These are phyloP conservation scores for Sinhomidia bicolor DNA, from an alignment of 2,888 invertebrate genomes.

Conservation along the genomic window DNA sequence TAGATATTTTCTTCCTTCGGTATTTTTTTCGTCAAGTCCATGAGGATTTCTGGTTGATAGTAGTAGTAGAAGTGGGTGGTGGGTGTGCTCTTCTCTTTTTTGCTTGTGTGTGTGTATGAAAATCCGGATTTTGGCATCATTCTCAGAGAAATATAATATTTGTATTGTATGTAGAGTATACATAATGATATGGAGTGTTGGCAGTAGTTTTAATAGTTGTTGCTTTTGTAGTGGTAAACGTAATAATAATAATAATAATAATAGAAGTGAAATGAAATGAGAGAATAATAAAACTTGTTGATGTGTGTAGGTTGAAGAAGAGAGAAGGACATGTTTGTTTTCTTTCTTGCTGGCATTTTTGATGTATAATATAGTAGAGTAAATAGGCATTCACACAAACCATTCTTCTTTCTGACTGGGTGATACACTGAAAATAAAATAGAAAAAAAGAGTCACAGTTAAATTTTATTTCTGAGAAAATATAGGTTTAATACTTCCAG, in stretches of 20 bases:
- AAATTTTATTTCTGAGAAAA: no score
- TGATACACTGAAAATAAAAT: conserved; percentile 77
- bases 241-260: neutral
- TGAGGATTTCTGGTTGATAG: no score
- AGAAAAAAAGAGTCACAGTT: neutral
- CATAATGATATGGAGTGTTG: neutral
- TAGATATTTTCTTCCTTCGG: no score
- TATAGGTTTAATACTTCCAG: no score
- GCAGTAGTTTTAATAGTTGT: no score
- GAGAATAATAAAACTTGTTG: conserved; percentile 31
- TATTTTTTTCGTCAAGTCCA: no score
- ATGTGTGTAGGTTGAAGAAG: no score
- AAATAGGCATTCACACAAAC: conserved; percentile 77
- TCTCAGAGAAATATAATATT: conserved; percentile 12
- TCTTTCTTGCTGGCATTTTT: conserved; percentile 33
- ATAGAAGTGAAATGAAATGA: conserved; percentile 12
- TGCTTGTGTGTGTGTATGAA: neutral
- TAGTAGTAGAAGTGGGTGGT: no score
- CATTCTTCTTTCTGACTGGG: conserved; percentile 80
- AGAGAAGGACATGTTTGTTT: conserved; percentile 29
- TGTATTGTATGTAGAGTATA: no score
- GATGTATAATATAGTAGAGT: neutral
- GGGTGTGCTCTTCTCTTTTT: neutral
- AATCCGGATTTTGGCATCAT: conserved; percentile 40
- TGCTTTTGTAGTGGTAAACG: no score